Base-by-base conservation (phyloP, 2,113 vertebrate species). In the Nesoenas mayeri region DNA sequence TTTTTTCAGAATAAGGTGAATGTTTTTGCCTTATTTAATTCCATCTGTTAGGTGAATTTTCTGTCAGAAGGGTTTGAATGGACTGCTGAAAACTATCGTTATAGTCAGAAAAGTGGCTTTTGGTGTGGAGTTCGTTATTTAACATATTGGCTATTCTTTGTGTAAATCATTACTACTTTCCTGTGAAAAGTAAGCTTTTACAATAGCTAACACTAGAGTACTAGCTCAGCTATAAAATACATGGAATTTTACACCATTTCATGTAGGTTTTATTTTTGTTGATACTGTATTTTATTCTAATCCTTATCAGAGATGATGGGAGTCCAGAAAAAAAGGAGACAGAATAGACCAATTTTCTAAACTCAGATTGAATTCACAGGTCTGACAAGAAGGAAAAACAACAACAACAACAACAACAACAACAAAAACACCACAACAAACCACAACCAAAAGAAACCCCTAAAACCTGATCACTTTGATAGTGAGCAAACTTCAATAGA, bases 391-490 rank as follows among this genome's bases (percentile, higher is more conserved):
- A 80, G 13, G 10, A 31, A 64, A 40, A 70, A 12, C 4, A 19
- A 82, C 11, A 38, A 38, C 38, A 38, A 38, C 9, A 38, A 38
- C 38, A 38, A 38, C 36, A n/a, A n/a, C 36, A 38, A 38, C 38
- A 9, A 38, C 9, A 38, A 9, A 38, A 38, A 38, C 8, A 38
- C 9, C 38, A 38, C 9, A 38, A 38, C 38, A 38, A 34, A 2
- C 0, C 25, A 51, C 6, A 48, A 12, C 7, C 2, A 20, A 60
- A 25, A 12, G 0, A 18, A 62, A 38, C 11, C 3, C 0, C 19
- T 25, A 26, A 65, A 38, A 34, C 5, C 9, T 53, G 5, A 51
- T 50, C 20, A 40, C 12, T 58, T 42, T 42, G 21, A 58, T 42
- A 54, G 5, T n/a, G 13, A 87, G 5, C 4, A 56, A 74, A 34